These are phyloP conservation scores for Polyergus mexicanus DNA, from an alignment of 1,140 invertebrate genomes.

Conservation along the genomic window DNA sequence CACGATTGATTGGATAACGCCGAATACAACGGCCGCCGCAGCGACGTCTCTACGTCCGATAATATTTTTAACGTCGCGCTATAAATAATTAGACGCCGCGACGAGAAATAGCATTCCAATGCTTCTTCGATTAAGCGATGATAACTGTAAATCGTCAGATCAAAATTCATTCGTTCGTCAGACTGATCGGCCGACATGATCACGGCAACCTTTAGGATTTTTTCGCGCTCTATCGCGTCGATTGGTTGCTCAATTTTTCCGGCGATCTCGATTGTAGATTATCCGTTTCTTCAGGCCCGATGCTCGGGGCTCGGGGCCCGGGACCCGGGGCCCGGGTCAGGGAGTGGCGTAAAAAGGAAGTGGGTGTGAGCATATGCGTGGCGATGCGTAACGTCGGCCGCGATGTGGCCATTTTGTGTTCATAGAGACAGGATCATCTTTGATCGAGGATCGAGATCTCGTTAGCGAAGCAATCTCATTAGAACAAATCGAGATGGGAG, in stretches of 20 bases:
- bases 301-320: conserved; percentile 52
- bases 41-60: neutral
- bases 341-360: conserved; percentile 87
- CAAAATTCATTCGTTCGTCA: neutral
- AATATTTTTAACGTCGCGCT: conserved; percentile 35
- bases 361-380: conserved; percentile 86
- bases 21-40: neutral
- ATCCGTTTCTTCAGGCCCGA: conserved; percentile 43
- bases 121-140: conserved; percentile 3
- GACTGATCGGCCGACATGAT: neutral
- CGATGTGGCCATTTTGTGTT: conserved; percentile 84
- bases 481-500: conserved; percentile 21
- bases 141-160: conserved; percentile 23
- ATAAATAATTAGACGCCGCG: conserved; percentile 8
- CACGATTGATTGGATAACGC: conserved; percentile 6
- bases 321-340: conserved; percentile 75
- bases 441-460: conserved; percentile 69
- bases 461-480: conserved; percentile 32
- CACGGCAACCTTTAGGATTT: conserved; percentile 18
- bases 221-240: conserved; percentile 32
- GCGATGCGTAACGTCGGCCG: conserved; percentile 84
- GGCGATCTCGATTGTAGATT: conserved; percentile 35
- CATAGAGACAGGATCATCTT: conserved; percentile 81
- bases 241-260: conserved; percentile 63
- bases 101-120: conserved; percentile 1